Percentiles rank a stretch among this genome's conserved stretches.
Evolutionary conservation across 2,113 vertebrate species (phyloP).

Genomic region (Urocynchramus pylzowi): DNA sequence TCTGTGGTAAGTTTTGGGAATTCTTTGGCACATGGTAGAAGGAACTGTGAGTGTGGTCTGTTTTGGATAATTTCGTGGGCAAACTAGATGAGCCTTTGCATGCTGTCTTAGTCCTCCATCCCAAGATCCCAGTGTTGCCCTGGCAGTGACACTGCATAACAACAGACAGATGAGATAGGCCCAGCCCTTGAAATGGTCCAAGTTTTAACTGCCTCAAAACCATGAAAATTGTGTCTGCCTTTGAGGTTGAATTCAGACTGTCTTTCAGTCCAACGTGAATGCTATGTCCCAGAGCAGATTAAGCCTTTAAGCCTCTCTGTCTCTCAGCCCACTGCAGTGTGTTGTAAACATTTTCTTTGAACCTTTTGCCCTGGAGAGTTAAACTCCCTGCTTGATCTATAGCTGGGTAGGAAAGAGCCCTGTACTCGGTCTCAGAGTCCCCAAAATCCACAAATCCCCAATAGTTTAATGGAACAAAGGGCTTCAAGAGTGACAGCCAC

Average conservation of each 20-base stretch:
- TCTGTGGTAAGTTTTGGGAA: not conserved
- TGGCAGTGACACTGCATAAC: not conserved
- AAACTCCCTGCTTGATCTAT: not conserved
- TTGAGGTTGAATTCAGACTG: not conserved
- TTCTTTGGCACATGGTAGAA: not conserved
- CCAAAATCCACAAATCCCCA: not conserved
- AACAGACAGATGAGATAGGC: not conserved
- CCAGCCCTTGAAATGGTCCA: not conserved
- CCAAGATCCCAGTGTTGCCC: not conserved
- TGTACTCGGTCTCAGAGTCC: not conserved
- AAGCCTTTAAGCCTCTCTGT: not conserved
- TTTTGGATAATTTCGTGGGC: not conserved
- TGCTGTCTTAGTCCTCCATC: not conserved
- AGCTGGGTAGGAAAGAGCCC: not conserved
- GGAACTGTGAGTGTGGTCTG: not conserved
- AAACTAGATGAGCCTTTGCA: accelerated
- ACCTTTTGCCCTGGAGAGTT: not conserved
- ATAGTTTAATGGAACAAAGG: not conserved
- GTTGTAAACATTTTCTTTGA: not conserved
- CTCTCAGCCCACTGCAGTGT: accelerated
- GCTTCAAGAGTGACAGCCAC: not conserved
- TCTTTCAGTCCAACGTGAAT: not conserved
- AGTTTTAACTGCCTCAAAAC: not conserved
- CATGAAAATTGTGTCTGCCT: not conserved
- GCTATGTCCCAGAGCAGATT: not conserved